phyloP scores from a whole-genome alignment of 2,797 vertebrate species.

The Cryptoprocta ferox region DNA sequence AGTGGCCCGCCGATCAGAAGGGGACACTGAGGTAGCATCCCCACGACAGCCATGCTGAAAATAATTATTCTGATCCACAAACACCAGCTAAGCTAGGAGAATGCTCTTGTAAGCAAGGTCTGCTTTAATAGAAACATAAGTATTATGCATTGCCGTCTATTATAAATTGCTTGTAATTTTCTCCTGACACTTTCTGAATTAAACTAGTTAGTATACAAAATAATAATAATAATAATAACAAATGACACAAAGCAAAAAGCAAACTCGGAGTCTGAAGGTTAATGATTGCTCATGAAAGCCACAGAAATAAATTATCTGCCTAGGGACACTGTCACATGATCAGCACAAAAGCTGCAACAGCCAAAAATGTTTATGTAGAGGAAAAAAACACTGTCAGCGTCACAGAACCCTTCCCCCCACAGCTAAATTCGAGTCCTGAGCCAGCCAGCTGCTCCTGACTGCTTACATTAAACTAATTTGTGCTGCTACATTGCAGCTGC shows the following conservation, averaged over 20 bases:
- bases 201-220: slow-evolving; percentile 89
- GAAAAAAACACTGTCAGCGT: slow-evolving; percentile 90
- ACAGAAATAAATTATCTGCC: slow-evolving; percentile 92
- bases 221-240: slow-evolving; percentile 83
- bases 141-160: slow-evolving; percentile 85
- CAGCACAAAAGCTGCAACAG: slow-evolving; percentile 92
- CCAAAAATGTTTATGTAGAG: slow-evolving; percentile 92
- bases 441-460: slow-evolving; percentile 93
- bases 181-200: slow-evolving; percentile 89
- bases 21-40: slow-evolving; percentile 81
- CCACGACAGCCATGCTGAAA: slow-evolving; percentile 79
- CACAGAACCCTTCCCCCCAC: slow-evolving; percentile 88
- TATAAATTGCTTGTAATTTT: slow-evolving; percentile 90
- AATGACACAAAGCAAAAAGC: slow-evolving; percentile 90
- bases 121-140: slow-evolving; percentile 86
- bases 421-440: slow-evolving; percentile 85
- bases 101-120: slow-evolving; percentile 83
- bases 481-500: slow-evolving; percentile 92
- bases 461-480: slow-evolving; percentile 93
- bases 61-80: slow-evolving; percentile 83
- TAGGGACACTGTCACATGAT: slow-evolving; percentile 91
- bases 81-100: slow-evolving; percentile 81
- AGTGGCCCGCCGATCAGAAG: slow-evolving; percentile 72
- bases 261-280: slow-evolving; percentile 90
- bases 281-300: slow-evolving; percentile 92